Evolutionary conservation across 1,140 invertebrate genomes (phyloP).

Genomic region (Riptortus pedestris): DNA sequence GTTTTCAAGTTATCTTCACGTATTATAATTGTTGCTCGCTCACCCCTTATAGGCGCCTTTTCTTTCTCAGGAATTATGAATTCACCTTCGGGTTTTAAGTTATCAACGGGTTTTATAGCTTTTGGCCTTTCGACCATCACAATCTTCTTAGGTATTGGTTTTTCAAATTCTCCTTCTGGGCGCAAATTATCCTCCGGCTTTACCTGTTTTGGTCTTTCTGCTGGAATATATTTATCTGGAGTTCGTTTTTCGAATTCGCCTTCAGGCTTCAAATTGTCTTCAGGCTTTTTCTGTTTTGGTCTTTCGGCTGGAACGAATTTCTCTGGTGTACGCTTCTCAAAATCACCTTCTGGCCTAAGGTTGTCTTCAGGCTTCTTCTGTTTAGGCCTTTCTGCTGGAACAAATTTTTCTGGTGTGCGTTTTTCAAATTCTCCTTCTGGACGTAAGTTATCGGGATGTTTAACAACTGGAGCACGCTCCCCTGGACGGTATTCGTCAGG

Average conservation of each 20-base stretch:
- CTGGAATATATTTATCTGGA: constrained; percentile 33
- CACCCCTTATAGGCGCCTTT: constrained; percentile 37
- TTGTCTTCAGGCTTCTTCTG: constrained; percentile 32
- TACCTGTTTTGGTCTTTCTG: constrained; percentile 41
- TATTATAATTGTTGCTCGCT: constrained; percentile 48
- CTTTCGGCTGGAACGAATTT: constrained; percentile 44
- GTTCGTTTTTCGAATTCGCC: constrained; percentile 45
- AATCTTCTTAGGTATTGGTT: constrained; percentile 36
- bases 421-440: constrained; percentile 48
- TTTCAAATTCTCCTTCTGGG: constrained; percentile 44
- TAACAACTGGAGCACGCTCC: constrained; percentile 43
- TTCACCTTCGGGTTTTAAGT: constrained; percentile 47
- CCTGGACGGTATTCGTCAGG: constrained; percentile 46
- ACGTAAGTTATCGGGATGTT: constrained; percentile 43
- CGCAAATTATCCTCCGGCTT: constrained; percentile 52
- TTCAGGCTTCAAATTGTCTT: constrained; percentile 51
- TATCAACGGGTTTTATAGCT: constrained; percentile 41
- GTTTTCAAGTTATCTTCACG: constrained; percentile 49
- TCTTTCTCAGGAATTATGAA: constrained; percentile 37
- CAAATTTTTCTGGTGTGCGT: constrained; percentile 34
- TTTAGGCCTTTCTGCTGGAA: constrained; percentile 35
- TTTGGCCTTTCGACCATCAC: constrained; percentile 40
- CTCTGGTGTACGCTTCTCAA: constrained; percentile 34
- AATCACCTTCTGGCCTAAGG: constrained; percentile 47
- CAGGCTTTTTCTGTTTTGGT: constrained; percentile 45